Evolutionary conservation across 2,888 invertebrate species (phyloP).

Genomic region (Mythimna loreyi): DNA sequence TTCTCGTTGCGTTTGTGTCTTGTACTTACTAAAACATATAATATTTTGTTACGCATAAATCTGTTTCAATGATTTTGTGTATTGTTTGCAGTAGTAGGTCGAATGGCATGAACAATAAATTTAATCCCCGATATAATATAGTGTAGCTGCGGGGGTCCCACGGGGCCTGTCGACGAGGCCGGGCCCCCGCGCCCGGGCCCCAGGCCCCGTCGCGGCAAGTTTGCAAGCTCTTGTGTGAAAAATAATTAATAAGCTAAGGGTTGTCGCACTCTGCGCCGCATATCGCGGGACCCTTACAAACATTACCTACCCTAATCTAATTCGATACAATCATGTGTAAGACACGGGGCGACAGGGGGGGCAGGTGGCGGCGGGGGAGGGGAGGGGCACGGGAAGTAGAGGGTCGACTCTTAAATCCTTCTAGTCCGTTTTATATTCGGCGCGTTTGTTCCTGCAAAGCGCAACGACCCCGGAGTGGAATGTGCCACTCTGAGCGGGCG

Average conservation of each 20-base stretch:
- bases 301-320: constrained; percentile 67
- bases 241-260: constrained; percentile 68
- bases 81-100: background rate
- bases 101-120: background rate
- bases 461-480: constrained; percentile 40
- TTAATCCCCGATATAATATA: constrained; percentile 1
- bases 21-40: background rate
- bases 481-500: background rate
- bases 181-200: background rate
- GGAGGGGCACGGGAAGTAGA: background rate
- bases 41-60: constrained; percentile 30
- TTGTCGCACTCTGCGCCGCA: constrained; percentile 45
- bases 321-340: constrained; percentile 52
- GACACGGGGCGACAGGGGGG: constrained; percentile 14
- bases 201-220: constrained; percentile 6
- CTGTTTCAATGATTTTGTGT: constrained; percentile 11
- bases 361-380: background rate
- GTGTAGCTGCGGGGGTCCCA: constrained; percentile 6
- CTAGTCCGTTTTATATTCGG: constrained; percentile 59
- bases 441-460: constrained; percentile 44
- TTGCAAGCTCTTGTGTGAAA: constrained; percentile 59
- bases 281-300: constrained; percentile 59
- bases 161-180: background rate
- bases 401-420: constrained; percentile 45
- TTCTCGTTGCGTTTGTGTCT: background rate